Evolutionary conservation across 1,140 invertebrate genomes (phyloP).

Genomic region (Sipha flava): DNA sequence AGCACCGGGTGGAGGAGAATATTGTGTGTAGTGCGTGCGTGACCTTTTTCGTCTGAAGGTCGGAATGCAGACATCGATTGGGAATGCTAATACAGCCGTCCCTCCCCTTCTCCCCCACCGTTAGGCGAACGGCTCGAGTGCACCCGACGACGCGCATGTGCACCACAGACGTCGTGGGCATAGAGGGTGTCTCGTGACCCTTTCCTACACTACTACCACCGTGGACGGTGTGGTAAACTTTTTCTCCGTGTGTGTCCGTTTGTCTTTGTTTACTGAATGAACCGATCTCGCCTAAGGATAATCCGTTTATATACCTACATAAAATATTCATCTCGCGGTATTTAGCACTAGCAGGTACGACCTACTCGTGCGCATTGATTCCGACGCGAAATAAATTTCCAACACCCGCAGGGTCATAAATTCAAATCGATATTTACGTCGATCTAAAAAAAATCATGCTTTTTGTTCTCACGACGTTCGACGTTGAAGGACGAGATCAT

Average conservation of each 20-base stretch:
- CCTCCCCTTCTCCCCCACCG: not conserved
- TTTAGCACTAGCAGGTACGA: no score
- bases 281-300: no score
- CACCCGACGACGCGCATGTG: not conserved
- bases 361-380: no score
- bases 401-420: no score
- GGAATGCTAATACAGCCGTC: not conserved
- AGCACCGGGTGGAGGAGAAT: not conserved
- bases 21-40: not conserved
- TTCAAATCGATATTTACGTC: no score
- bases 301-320: no score
- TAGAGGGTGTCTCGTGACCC: not conserved
- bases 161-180: not conserved
- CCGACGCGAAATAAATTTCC: no score
- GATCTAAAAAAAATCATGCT: no score
- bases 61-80: slow-evolving; percentile 28
- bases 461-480: no score
- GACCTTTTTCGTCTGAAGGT: slow-evolving; percentile 20
- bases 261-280: not conserved
- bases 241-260: not conserved
- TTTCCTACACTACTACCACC: not conserved
- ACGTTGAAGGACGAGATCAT: no score
- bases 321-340: no score
- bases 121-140: not conserved
- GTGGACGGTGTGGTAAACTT: not conserved